A percentile compares a stretch with the other conserved stretches of the same genome.
Conservation (phyloP, 2,113 vertebrate species). For the Chloroceryle aenea region DNA sequence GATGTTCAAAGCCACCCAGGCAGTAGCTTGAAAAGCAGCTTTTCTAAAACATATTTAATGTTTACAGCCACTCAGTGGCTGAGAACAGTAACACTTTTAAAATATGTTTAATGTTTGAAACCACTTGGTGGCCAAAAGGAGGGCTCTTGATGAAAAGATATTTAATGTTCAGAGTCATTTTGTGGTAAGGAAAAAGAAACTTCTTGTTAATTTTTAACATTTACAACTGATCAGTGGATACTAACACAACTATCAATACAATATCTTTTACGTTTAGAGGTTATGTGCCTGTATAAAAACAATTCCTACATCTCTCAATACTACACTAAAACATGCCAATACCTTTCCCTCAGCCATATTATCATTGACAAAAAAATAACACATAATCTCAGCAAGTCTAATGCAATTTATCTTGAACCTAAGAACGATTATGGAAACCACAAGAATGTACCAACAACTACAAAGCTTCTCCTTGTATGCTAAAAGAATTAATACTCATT, state of each 20-base stretch:
- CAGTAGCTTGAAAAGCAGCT: constrained; percentile 64
- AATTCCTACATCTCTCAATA: constrained; percentile 10
- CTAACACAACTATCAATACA: constrained; percentile 1
- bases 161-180: constrained; percentile 66
- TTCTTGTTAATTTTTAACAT: constrained; percentile 74
- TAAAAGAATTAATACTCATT: neutral
- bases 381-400: neutral
- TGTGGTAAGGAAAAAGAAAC: constrained; percentile 19
- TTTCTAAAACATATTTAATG: constrained; percentile 76
- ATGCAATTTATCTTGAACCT: neutral
- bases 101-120: constrained; percentile 70
- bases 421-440: neutral
- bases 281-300: neutral
- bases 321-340: neutral
- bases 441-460: neutral
- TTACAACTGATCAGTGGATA: constrained; percentile 62
- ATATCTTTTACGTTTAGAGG: constrained; percentile 23
- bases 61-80: constrained; percentile 59
- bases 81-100: constrained; percentile 65
- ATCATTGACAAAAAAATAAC: neutral
- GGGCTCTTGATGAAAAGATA: constrained; percentile 29
- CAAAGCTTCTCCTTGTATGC: neutral
- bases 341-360: neutral
- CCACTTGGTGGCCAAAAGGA: constrained; percentile 25
- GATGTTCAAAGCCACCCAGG: constrained; percentile 33